phyloP scores from a whole-genome alignment of 2,113 vertebrate genomes.

The Peucedramus taeniatus region DNA sequence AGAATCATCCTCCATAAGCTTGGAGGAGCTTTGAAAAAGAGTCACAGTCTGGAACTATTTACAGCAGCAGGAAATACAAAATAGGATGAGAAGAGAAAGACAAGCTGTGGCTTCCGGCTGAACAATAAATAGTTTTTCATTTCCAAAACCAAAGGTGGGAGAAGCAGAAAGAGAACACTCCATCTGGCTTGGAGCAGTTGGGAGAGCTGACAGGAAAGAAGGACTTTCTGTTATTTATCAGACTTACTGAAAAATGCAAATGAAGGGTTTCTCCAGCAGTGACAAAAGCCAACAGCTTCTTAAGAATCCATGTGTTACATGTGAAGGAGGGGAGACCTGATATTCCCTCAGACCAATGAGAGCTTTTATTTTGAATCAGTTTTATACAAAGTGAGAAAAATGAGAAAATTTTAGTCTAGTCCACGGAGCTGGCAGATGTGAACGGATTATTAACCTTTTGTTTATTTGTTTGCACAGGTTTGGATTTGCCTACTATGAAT shows the following conservation, averaged over 20 bases:
- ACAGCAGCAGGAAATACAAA: neutral
- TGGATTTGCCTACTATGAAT: neutral
- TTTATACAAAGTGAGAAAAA: neutral
- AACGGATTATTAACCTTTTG: neutral
- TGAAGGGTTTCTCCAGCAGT: neutral
- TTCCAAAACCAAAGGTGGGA: conserved; percentile 19
- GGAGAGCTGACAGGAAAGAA: neutral
- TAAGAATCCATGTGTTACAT: neutral
- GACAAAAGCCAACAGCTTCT: neutral
- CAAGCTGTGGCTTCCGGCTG: neutral
- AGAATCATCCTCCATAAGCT: neutral
- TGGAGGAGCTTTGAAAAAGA: neutral
- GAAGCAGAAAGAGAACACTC: neutral
- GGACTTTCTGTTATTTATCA: neutral
- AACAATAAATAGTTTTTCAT: conserved; percentile 35
- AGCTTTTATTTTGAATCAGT: neutral
- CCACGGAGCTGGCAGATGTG: neutral
- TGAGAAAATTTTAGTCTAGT: neutral
- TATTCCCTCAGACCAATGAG: neutral
- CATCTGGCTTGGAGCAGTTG: conserved; percentile 33
- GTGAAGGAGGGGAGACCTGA: neutral
- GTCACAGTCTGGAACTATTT: conserved; percentile 9
- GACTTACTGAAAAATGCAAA: neutral
- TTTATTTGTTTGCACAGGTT: neutral
- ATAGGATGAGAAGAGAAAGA: conserved; percentile 8